These are phyloP conservation scores for Austrofundulus limnaeus DNA, from an alignment of 2,113 vertebrate species.

Conservation along the genomic window DNA sequence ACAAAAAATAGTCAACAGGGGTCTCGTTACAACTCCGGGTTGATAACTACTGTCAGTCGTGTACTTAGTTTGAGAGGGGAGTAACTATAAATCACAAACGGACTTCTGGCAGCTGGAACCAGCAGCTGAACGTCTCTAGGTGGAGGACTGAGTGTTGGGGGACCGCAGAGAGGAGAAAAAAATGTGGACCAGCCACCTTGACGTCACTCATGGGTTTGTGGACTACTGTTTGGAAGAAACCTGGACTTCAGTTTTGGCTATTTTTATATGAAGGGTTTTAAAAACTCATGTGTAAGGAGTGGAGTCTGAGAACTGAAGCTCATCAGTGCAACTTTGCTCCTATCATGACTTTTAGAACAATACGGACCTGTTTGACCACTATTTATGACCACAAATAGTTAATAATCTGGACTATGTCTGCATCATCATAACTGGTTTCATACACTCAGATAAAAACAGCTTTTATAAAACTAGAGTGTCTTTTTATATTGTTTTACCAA, in stretches of 20 bases:
- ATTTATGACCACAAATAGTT: too few species aligned
- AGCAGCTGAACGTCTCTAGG: not conserved
- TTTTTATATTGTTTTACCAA: too few species aligned
- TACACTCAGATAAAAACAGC: too few species aligned
- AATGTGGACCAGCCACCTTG: not conserved
- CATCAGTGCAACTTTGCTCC: too few species aligned
- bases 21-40: slow-evolving; percentile 33
- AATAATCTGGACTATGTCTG: too few species aligned
- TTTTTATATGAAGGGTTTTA: not conserved
- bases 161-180: not conserved
- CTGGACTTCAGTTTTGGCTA: not conserved
- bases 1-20: slow-evolving; percentile 38
- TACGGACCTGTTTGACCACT: too few species aligned
- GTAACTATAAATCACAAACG: slow-evolving; percentile 23
- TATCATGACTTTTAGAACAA: too few species aligned
- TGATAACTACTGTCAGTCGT: slow-evolving; percentile 42
- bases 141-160: not conserved
- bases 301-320: too few species aligned
- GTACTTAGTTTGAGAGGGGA: slow-evolving; percentile 5
- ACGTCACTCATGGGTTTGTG: slow-evolving; percentile 4
- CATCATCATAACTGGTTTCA: too few species aligned
- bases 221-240: slow-evolving; percentile 2
- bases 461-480: too few species aligned
- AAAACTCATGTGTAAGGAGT: too few species aligned
- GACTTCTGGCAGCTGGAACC: slow-evolving; percentile 10